Evolutionary conservation across 2,888 invertebrate species (phyloP), one percentile per base, ranked within the genome.

Genomic region (Orthosia gracilis): DNA sequence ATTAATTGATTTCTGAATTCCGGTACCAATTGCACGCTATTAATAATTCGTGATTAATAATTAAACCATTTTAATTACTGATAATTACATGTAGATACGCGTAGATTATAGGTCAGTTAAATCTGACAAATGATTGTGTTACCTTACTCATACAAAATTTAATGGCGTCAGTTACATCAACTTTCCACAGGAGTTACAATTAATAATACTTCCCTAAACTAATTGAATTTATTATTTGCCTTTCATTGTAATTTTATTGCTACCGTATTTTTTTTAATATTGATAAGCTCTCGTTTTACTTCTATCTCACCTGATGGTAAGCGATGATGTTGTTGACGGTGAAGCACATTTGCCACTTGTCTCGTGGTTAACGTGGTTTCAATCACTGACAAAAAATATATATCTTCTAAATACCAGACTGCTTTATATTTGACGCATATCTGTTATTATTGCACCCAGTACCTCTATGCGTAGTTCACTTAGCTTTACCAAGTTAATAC

Each of bases 1-100:
- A 72, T 70, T 23, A 49, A 57, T 54, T 61, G 26, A 69, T 69
- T 69, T 72, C 49, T 58, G 62, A 69, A 67, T 68, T 63, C 62
- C 58, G 12, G 45, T 65, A 59, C 11, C 31, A 52, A 66, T 66
- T 47, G 52, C 26, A 52, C 3, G 4, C 15, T 64, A n/a, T 59
- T 31, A 49, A 23, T 13, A 52, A 59, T 40, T 18, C 26, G 57
- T 67, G 49, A 67, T 23, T 75, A 71, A 67, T 76, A 61, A 61
- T 76, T 3, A 18, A 52, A 67, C 49, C 50, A 31, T 40, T 18
- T 68, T 79, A 71, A 68, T 65, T 61, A 76, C 47, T 67, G 9
- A 9, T 26, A 64, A 21, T 70, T 26, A 67, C 4, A 45, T 1
- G 15, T 2, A 40, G 2, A 18, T 66, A 17, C n/a, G n/a, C n/a